Conservation (phyloP, 2,113 vertebrate genomes). For the Hippocampus guttulatus region DNA sequence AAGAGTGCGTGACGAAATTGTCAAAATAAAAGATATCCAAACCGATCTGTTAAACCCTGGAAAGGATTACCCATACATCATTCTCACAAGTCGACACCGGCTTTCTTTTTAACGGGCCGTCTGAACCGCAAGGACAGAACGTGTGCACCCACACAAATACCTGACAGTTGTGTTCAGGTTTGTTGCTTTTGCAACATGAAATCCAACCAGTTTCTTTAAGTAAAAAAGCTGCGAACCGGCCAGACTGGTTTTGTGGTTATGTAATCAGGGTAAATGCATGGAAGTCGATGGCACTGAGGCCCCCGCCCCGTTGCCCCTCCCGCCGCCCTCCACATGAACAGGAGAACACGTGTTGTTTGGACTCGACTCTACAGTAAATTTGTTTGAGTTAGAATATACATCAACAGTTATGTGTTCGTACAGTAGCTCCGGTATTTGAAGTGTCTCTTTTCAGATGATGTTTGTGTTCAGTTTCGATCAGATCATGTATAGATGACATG, state of each 20-base stretch:
- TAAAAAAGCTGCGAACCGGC: neutral
- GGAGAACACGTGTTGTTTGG: neutral
- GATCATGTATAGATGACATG: neutral
- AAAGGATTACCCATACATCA: neutral
- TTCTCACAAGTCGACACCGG: neutral
- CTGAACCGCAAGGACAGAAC: too few species aligned
- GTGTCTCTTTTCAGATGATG: neutral
- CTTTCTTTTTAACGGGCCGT: too few species aligned
- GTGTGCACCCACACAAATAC: neutral
- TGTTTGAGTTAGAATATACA: neutral
- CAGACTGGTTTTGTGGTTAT: neutral
- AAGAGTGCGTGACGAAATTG: neutral
- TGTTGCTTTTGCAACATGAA: neutral
- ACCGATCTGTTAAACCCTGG: neutral
- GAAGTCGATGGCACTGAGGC: neutral
- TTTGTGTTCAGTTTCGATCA: neutral
- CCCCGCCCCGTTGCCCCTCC: too few species aligned
- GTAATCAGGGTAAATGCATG: neutral
- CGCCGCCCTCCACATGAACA: neutral
- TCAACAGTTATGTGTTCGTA: neutral
- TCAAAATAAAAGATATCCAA: neutral
- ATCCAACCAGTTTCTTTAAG: neutral
- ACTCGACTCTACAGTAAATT: neutral
- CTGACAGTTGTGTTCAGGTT: neutral
- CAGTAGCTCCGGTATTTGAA: neutral